Evolutionary conservation across 2,113 vertebrate genomes (phyloP).

Genomic region (Empidonax traillii): DNA sequence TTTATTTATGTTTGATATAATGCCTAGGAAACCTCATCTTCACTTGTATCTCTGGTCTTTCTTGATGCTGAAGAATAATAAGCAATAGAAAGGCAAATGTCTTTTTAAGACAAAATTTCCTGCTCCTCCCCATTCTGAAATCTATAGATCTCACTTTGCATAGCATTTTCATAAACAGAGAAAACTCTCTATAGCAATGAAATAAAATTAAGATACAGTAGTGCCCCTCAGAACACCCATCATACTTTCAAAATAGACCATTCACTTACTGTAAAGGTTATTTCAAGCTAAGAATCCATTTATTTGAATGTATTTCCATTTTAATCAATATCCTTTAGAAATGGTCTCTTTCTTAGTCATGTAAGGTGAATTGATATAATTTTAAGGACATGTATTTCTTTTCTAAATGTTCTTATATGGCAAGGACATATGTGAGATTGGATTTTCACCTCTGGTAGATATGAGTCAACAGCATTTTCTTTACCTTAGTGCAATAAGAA

Average conservation of each 20-base stretch:
- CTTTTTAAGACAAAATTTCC: conserved; percentile 37
- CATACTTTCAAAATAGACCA: conserved; percentile 78
- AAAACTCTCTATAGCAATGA: conserved; percentile 65
- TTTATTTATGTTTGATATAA: background rate
- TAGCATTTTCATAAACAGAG: conserved; percentile 73
- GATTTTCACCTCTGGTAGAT: conserved; percentile 19
- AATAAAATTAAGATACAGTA: conserved; percentile 72
- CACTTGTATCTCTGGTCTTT: background rate
- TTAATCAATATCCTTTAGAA: conserved; percentile 74
- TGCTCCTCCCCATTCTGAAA: conserved; percentile 37
- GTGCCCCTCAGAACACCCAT: conserved; percentile 69
- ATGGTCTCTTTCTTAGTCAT: conserved; percentile 56
- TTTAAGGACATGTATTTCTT: conserved; percentile 65
- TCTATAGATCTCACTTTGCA: conserved; percentile 67
- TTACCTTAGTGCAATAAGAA: background rate
- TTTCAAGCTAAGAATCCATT: conserved; percentile 75
- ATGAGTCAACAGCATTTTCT: conserved; percentile 10
- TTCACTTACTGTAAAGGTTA: conserved; percentile 75
- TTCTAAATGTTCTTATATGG: conserved; percentile 13
- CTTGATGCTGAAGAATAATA: background rate
- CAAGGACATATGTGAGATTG: conserved; percentile 28
- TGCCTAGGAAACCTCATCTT: background rate
- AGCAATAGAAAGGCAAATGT: conserved; percentile 11
- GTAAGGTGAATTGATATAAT: conserved; percentile 71
- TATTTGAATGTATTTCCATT: conserved; percentile 82